Conservation (phyloP, 2,113 vertebrate genomes). For the Melozone crissalis region DNA sequence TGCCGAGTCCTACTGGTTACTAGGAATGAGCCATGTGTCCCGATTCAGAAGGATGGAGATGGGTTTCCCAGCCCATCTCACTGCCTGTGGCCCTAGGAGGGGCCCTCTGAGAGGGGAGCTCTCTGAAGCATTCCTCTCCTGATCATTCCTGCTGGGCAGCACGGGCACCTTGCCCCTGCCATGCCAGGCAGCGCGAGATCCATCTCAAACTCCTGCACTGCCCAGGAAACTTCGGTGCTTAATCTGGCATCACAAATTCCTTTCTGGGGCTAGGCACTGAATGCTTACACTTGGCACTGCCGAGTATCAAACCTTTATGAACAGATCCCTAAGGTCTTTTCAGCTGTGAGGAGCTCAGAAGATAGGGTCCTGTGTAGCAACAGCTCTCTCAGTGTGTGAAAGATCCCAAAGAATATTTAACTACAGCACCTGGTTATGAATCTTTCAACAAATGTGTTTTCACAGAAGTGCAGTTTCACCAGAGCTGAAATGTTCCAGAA, state of each 20-base stretch:
- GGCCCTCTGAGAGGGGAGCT: background rate
- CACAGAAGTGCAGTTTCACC: background rate
- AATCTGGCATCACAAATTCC: constrained; percentile 59
- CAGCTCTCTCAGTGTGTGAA: background rate
- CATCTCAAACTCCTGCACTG: background rate
- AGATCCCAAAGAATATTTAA: background rate
- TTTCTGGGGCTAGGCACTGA: constrained; percentile 47
- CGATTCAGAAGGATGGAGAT: background rate
- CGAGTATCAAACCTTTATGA: background rate
- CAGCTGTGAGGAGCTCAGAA: background rate
- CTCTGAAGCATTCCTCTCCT: background rate
- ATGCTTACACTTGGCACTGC: background rate
- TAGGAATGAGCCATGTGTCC: background rate
- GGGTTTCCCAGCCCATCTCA: background rate
- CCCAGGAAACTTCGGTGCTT: constrained; percentile 15
- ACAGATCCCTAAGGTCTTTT: background rate
- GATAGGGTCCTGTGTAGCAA: background rate
- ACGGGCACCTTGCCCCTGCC: background rate
- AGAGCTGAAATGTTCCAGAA: background rate
- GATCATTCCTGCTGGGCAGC: background rate
- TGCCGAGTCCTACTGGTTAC: background rate
- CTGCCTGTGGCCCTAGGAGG: background rate
- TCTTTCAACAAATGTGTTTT: background rate
- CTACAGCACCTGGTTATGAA: background rate
- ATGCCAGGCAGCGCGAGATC: background rate